Evolutionary conservation across 2,113 vertebrate species (phyloP).

Genomic region (Gobius niger): DNA sequence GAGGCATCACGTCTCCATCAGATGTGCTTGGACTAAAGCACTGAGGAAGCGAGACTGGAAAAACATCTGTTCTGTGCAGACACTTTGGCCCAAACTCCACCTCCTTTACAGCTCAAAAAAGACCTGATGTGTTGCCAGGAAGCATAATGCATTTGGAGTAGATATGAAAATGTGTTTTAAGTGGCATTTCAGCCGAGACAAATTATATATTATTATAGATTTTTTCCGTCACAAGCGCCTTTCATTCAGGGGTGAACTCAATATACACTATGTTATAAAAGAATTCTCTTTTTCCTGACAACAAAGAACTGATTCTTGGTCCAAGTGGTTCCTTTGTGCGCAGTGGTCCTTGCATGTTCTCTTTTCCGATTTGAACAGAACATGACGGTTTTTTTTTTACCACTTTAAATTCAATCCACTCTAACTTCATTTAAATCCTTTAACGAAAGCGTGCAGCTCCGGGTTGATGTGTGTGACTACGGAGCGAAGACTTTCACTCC

Average conservation of each 20-base stretch:
- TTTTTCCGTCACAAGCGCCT: too few species aligned
- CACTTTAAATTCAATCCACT: background rate
- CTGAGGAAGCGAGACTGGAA: constrained; percentile 5
- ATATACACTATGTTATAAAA: too few species aligned
- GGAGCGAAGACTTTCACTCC: too few species aligned
- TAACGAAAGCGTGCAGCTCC: background rate
- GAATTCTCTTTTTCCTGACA: too few species aligned
- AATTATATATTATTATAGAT: too few species aligned
- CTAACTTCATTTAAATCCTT: background rate
- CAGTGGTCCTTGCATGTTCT: too few species aligned
- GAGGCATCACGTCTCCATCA: constrained; percentile 9
- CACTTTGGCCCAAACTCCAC: background rate
- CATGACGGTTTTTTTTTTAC: background rate
- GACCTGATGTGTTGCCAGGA: constrained; percentile 2
- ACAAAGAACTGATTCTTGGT: too few species aligned
- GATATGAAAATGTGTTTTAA: background rate
- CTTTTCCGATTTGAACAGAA: background rate
- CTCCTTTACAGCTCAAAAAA: constrained; percentile 9
- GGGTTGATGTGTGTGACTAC: too few species aligned
- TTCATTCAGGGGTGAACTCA: too few species aligned
- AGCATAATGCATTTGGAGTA: background rate
- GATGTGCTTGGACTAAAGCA: constrained; percentile 1
- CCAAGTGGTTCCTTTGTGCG: too few species aligned
- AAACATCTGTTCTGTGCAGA: constrained; percentile 6
- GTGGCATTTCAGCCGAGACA: background rate